Conservation (phyloP, 1,140 invertebrate species). For the Marisa cornuarietis region DNA sequence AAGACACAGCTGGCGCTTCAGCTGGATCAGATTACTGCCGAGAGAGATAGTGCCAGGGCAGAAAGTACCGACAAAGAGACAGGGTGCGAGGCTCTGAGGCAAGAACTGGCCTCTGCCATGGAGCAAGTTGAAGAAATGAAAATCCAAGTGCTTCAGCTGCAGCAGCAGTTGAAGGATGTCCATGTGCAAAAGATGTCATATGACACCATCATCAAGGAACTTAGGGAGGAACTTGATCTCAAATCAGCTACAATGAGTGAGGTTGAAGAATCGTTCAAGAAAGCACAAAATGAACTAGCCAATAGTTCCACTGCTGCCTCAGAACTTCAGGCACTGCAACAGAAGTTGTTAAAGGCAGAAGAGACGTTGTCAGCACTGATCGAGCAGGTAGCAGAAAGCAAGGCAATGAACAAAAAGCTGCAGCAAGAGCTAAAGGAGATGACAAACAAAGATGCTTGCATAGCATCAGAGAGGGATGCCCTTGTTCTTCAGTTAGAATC, state of each 20-base stretch:
- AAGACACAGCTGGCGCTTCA: too few species aligned
- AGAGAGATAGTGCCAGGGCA: not conserved
- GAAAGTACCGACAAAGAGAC: not conserved
- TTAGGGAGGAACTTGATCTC: constrained; percentile 13
- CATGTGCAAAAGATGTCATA: constrained; percentile 10
- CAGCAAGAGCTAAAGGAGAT: not conserved
- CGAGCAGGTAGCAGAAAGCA: constrained; percentile 11
- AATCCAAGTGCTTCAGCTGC: constrained; percentile 8
- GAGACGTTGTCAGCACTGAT: not conserved
- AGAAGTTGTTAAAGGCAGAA: constrained; percentile 6
- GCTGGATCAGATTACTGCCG: too few species aligned
- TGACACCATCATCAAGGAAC: constrained; percentile 18
- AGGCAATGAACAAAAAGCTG: not conserved
- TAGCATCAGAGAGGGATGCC: constrained; percentile 8
- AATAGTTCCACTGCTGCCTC: not conserved
- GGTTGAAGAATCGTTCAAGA: not conserved
- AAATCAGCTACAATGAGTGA: not conserved
- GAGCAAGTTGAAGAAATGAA: constrained; percentile 6
- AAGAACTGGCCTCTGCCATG: constrained; percentile 5
- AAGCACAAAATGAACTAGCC: constrained; percentile 6
- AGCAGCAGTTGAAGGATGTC: constrained; percentile 20
- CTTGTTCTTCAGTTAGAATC: not conserved
- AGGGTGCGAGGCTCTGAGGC: not conserved
- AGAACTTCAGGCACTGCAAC: not conserved
- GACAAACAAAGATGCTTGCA: not conserved